Evolutionary conservation across 1,140 invertebrate genomes (phyloP), one percentile per base, ranked within the genome.

Genomic region (Cotesia chilonis): DNA sequence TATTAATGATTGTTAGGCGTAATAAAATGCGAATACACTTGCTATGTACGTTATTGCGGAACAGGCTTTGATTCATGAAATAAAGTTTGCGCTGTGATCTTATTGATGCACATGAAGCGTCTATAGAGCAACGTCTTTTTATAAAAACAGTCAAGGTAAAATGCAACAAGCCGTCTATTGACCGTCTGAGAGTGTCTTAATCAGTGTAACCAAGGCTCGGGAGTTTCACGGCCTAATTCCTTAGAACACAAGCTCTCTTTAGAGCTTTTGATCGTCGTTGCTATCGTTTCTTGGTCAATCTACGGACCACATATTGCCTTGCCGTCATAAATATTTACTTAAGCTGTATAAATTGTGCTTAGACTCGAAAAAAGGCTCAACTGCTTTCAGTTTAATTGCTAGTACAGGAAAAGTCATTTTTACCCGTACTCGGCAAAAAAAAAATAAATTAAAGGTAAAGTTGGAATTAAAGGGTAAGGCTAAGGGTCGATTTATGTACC

Each of bases 141-240:
- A 17, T 12, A 47, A 47, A 47, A 47, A 47, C 6, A 47, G 14
- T 41, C 52, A 74, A 74, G 72, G 65, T 74, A 51, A 73, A 66
- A 74, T 74, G 73, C 71, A 70, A 82, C 80, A 82, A 81, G 78
- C 80, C 71, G 75, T 72, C 77, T 80, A 81, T 82, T 82, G 80
- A 70, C 38, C 20, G 63, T 20, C 17, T 20, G 68, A 38, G 41
- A 47, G 41, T 79, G 60, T 73, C 72, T 77, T 83, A 82, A 83
- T 84, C 79, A 83, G 78, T 73, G 75, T 77, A 79, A 72, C 74
- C 76, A 75, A 71, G 41, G 41, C 41, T 47, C 41, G 6, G 41
- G 6, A 64, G 76, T 81, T 81, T 82, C 81, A 82, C 80, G 79
- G 79, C 80, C 80, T 82, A 82, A 82, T 84, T 83, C 81, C 75